Conservation (phyloP, 2,113 vertebrate species). For the Mellivora capensis region DNA sequence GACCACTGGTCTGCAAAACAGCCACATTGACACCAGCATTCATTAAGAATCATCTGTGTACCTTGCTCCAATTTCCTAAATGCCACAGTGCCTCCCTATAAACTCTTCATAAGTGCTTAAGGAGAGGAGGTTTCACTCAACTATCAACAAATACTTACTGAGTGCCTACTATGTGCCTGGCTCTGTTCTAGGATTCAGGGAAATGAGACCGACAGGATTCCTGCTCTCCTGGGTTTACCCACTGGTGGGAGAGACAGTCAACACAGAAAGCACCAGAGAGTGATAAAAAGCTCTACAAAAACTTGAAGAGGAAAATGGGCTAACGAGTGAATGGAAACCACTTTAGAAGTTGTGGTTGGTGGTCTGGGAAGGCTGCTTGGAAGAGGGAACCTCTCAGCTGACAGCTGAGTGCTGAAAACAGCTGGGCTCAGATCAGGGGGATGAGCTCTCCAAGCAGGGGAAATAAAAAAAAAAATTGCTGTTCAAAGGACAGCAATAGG, state of each 20-base stretch:
- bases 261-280: neutral
- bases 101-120: neutral
- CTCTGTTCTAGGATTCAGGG: neutral
- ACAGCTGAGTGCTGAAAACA: neutral
- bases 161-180: neutral
- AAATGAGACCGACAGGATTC: neutral
- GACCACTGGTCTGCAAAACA: neutral
- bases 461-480: too few species aligned
- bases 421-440: neutral
- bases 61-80: neutral
- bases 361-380: neutral
- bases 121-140: neutral
- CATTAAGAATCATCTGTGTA: neutral
- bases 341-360: neutral
- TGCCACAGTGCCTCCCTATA: neutral
- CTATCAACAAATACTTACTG: neutral
- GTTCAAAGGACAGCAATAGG: rapidly evolving
- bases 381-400: neutral
- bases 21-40: neutral
- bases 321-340: neutral
- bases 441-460: neutral
- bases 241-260: neutral
- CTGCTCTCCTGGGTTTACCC: neutral
- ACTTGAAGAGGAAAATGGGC: neutral
- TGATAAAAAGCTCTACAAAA: neutral